Conservation (phyloP, 2,113 vertebrate species). For the Halcyon malimbica region DNA sequence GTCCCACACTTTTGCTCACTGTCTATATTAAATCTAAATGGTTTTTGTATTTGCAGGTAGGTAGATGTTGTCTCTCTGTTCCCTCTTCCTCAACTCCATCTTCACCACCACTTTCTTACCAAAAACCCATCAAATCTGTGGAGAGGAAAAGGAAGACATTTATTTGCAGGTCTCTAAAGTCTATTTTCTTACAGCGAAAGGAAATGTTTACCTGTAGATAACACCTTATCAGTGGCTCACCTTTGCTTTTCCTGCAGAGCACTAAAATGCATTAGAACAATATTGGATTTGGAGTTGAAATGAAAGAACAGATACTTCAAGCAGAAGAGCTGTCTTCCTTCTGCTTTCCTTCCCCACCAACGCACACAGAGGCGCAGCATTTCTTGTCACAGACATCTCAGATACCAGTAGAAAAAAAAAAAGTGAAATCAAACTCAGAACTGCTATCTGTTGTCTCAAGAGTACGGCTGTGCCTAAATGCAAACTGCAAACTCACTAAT, state of each 20-base stretch:
- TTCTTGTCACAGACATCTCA: background rate
- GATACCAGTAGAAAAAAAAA: background rate
- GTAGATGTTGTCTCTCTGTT: conserved; percentile 3
- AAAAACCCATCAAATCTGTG: background rate
- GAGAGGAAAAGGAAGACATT: background rate
- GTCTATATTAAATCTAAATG: conserved; percentile 59
- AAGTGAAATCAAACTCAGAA: background rate
- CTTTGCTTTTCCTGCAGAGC: background rate
- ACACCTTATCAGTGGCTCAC: conserved; percentile 31
- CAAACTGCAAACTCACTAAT: conserved; percentile 1
- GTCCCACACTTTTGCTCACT: background rate
- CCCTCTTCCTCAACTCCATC: background rate
- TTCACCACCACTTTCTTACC: background rate
- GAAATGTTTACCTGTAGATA: conserved; percentile 13
- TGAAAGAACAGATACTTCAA: background rate
- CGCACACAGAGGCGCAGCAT: background rate
- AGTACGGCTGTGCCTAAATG: rapidly evolving
- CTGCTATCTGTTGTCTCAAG: background rate
- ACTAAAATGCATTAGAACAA: background rate
- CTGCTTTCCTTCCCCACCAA: background rate
- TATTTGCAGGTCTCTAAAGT: background rate
- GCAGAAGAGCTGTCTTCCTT: background rate
- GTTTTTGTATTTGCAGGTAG: conserved; percentile 17
- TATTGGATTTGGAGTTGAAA: background rate
- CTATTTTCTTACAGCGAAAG: background rate